Conservation (phyloP, 1,140 invertebrate species). For the Grapholita molesta region DNA sequence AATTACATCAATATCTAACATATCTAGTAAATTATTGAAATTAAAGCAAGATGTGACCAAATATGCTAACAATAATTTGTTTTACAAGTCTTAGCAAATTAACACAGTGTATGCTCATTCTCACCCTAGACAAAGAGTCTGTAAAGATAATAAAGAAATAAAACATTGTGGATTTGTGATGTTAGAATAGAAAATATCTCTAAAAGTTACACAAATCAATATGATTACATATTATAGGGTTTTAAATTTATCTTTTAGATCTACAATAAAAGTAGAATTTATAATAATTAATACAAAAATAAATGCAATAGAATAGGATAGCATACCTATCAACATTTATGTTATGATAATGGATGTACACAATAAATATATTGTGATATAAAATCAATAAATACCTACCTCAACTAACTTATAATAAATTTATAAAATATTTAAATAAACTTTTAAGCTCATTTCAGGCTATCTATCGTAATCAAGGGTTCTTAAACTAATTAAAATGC, state of each 20-base stretch:
- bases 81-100: neutral
- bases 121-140: neutral
- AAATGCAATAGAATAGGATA: slow-evolving; percentile 10
- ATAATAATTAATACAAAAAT: slow-evolving; percentile 6
- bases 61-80: neutral
- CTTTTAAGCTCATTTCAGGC: neutral
- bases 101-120: neutral
- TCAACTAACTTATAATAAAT: neutral
- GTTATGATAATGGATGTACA: neutral
- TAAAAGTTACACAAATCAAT: neutral
- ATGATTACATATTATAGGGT: neutral
- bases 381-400: slow-evolving; percentile 12
- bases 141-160: neutral
- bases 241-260: neutral
- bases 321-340: neutral
- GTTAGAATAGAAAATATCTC: neutral
- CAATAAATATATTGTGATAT: neutral
- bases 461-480: neutral
- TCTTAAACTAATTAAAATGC: neutral
- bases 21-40: neutral
- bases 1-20: neutral
- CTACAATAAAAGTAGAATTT: neutral
- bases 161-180: neutral
- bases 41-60: slow-evolving; percentile 9
- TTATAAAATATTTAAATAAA: neutral